Percentiles rank a stretch among this genome's conserved stretches.
Conservation (phyloP, 2,797 vertebrate species). For the Austrolebias charrua region DNA sequence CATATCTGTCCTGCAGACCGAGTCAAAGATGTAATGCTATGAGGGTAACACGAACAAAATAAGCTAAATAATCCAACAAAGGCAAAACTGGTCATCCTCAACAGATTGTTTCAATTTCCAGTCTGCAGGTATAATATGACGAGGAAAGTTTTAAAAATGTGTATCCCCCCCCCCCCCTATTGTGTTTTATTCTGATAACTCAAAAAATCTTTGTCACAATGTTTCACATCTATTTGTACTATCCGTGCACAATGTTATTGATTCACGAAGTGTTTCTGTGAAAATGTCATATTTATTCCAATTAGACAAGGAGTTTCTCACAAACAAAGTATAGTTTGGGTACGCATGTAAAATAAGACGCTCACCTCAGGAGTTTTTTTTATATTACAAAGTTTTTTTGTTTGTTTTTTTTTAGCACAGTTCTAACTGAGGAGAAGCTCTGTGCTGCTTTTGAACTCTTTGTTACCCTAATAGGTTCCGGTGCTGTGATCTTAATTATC, state of each 20-base stretch:
- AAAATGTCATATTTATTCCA: conserved; percentile 37
- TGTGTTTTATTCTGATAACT: conserved; percentile 25
- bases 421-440: conserved; percentile 36
- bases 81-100: conserved; percentile 1
- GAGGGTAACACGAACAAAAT: neutral
- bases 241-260: conserved; percentile 19
- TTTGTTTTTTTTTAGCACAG: conserved; percentile 46
- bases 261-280: conserved; percentile 33
- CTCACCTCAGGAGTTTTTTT: conserved; percentile 64
- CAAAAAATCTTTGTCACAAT: conserved; percentile 24
- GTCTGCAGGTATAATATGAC: too few species aligned
- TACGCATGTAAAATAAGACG: conserved; percentile 34
- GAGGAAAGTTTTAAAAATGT: too few species aligned
- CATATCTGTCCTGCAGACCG: conserved; percentile 20
- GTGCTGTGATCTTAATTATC: conserved; percentile 57
- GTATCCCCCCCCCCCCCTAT: too few species aligned
- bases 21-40: conserved; percentile 26
- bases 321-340: conserved; percentile 22
- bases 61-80: neutral
- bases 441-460: conserved; percentile 42
- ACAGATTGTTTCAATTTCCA: too few species aligned
- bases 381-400: neutral
- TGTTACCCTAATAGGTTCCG: conserved; percentile 51
- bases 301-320: neutral
- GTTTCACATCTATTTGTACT: neutral